Base-by-base conservation (phyloP, 2,888 invertebrate species). In the Acleris sparsana region DNA sequence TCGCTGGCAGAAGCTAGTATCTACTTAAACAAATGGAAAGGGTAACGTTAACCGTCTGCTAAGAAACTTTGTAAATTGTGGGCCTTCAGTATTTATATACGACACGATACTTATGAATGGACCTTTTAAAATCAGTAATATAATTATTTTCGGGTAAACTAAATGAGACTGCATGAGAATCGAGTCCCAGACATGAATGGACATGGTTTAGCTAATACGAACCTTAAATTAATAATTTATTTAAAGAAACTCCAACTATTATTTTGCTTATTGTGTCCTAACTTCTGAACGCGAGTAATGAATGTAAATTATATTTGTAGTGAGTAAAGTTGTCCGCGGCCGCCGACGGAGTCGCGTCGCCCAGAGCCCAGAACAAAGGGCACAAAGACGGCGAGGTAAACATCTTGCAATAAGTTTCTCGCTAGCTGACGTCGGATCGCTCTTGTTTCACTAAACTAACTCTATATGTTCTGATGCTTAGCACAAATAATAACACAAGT, bases 371-470 rank as follows among this genome's bases (percentile, higher is more conserved):
- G 85, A 87, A 89, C 88, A 89, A 89, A 87, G 86, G 85, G 83
- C 80, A 80, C 76, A 80, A 83, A 84, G 86, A 82, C 84, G 79
- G 78, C 77, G 80, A 80, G 85, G 85, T 89, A 89, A 89, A 90
- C 89, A 89, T 88, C 86, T 88, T 89, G 87, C 85, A 85, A 86
- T 86, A 87, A 89, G 88, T 88, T 89, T 82, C 77, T 75, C 84
- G 75, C 74, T 53, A 46, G 46, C 62, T 82, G 84, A 80, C 82
- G 78, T 82, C 77, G 74, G 74, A 78, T 80, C 78, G 76, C 75
- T 75, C 75, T 72, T 71, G 78, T 72, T 68, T 78, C 83, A 82
- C 85, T 85, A 85, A 1, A 82, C 85, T 85, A 85, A 1, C 33
- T 85, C 84, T 80, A 78, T 76, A 75, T 78, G 75, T 80, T 20